Base-by-base conservation (phyloP, 92 coral and sea anemone genomes). In the Hydrozoanthus gracilis region DNA sequence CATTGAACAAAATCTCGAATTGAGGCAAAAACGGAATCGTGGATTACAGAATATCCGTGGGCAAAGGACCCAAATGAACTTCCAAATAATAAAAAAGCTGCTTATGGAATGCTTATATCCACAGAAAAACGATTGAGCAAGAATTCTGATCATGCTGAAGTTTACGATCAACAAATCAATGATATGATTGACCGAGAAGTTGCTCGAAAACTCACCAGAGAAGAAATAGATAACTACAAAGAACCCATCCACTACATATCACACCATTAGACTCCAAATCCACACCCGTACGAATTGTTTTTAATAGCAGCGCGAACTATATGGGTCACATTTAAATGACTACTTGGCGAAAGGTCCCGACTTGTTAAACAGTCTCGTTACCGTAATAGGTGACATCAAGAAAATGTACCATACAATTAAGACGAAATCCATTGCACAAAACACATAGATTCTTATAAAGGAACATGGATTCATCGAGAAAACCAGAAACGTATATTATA, bases 271-370 rank as follows among this genome's bases (percentile, higher is more conserved):
- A 89, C 6, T 86, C 89, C 50, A 84, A 77, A 47, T 78, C 91
- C 20, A 92, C 95, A 18, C 95, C 95, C 14, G 87, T 87, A 10
- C 16, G 93, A 82, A 87, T 92, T 54, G 95, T 92, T 10, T 92
- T 92, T 47, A 90, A 90, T 73, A 79, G 85, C 47, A 84, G 90
- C 73, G 88, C 94, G 2, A 78, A 74, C 55, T 88, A 71, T 45
- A 52, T 73, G 87, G 93, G 93, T n/a, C 88, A 83, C 54, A 49
- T 71, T 4, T 91, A 60, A 92, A 92, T 74, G 92, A 92, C 50
- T 86, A 91, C 44, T 91, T 87, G 92, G 91, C 91, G 6, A 91
- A 91, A 48, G 93, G 93, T 44, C 89, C 91, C 17, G 92, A 86
- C 65, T 50, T 89, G 5, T 62, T 89, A 35, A 89, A 91, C 86